Evolutionary conservation across 2,888 invertebrate genomes (phyloP).

Genomic region (Acanthoscelides obtectus): DNA sequence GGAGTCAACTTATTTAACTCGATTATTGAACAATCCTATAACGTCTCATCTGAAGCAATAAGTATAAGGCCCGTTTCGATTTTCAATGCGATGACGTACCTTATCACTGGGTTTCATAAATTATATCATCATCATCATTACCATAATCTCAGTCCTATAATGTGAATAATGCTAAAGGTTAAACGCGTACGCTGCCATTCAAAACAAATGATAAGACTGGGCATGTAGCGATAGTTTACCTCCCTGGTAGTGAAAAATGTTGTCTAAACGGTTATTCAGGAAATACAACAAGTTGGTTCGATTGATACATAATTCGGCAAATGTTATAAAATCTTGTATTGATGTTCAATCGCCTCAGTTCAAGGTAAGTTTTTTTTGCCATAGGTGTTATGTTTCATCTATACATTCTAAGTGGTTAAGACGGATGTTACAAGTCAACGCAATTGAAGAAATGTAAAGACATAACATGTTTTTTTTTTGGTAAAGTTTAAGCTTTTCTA

Average conservation of each 20-base stretch:
- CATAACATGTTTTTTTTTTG: too few relatives aligned
- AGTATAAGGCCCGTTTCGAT: not conserved
- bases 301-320: slow-evolving; percentile 17
- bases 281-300: not conserved
- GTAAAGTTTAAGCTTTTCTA: too few relatives aligned
- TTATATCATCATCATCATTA: not conserved
- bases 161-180: not conserved
- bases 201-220: not conserved
- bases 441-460: too few relatives aligned
- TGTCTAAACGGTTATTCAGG: not conserved
- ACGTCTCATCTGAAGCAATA: too few relatives aligned
- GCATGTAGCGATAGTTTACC: not conserved
- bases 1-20: too few relatives aligned
- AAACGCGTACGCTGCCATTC: not conserved
- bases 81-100: not conserved
- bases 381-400: too few relatives aligned
- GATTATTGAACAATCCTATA: too few relatives aligned
- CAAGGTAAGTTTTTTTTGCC: slow-evolving; percentile 37
- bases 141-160: not conserved
- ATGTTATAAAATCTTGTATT: slow-evolving; percentile 38
- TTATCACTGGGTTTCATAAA: not conserved
- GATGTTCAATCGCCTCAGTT: slow-evolving; percentile 38
- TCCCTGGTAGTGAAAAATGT: not conserved
- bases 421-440: too few relatives aligned
- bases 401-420: too few relatives aligned